These are phyloP conservation scores for Danaus chrysippus DNA, from an alignment of 2,888 invertebrate genomes.

Conservation along the genomic window DNA sequence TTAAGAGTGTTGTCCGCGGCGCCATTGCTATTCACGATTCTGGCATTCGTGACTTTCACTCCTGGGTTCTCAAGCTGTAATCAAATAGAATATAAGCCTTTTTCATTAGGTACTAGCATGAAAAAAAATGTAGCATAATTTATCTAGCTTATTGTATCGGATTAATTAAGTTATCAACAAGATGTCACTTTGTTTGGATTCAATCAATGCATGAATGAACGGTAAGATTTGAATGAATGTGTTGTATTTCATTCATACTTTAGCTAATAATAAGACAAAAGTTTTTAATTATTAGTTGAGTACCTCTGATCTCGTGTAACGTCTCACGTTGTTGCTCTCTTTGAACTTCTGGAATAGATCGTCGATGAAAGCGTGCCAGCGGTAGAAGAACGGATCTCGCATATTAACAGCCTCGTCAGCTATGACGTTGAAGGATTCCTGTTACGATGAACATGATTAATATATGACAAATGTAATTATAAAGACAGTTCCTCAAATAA, in stretches of 20 bases:
- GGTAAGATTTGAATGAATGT: no score
- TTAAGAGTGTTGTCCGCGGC: conserved; percentile 75
- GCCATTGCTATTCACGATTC: conserved; percentile 68
- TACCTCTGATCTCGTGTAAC: conserved; percentile 66
- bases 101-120: no score
- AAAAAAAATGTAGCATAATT: no score
- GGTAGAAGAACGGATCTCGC: conserved; percentile 92
- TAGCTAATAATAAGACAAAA: not conserved
- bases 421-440: conserved; percentile 89
- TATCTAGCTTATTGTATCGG: no score
- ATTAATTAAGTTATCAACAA: no score
- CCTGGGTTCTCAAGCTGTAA: conserved; percentile 80
- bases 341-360: conserved; percentile 87
- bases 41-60: conserved; percentile 74
- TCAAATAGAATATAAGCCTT: conserved; percentile 10
- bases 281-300: not conserved
- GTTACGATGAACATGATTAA: conserved; percentile 13
- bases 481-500: conserved; percentile 7
- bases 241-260: not conserved
- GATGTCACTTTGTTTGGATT: no score
- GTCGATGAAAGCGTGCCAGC: conserved; percentile 90
- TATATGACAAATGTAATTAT: not conserved
- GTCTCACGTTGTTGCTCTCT: conserved; percentile 57
- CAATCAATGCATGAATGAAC: no score
- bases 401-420: conserved; percentile 91